Evolutionary conservation across 1,140 invertebrate species (phyloP).

Genomic region (Asobara japonica): DNA sequence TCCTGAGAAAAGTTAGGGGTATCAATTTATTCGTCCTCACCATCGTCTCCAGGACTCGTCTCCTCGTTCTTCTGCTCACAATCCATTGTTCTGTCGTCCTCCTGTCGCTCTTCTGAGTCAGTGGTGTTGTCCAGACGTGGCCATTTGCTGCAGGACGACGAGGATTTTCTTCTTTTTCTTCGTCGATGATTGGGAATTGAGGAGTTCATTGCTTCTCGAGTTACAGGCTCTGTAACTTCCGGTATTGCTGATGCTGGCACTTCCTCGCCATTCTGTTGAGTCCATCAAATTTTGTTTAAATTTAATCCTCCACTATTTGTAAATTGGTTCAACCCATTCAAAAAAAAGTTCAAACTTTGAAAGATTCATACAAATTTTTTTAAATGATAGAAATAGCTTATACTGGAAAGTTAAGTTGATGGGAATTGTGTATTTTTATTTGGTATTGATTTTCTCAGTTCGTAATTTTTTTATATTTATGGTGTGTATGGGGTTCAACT

Average conservation of each 20-base stretch:
- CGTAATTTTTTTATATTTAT: no score
- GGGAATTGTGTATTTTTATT: no score
- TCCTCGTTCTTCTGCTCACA: conserved; percentile 55
- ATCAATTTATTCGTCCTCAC: conserved; percentile 45
- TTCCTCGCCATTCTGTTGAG: conserved; percentile 58
- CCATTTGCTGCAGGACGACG: conserved; percentile 59
- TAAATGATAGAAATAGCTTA: no score
- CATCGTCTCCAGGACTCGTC: conserved; percentile 49
- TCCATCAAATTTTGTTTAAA: no score
- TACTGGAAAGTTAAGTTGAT: no score
- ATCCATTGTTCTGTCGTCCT: conserved; percentile 50
- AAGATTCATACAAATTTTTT: no score
- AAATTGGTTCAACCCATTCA: no score
- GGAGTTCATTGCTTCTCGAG: conserved; percentile 51
- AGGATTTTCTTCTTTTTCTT: conserved; percentile 61
- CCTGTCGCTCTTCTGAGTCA: conserved; percentile 45
- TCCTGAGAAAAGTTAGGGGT: neutral
- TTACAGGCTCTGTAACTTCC: conserved; percentile 46
- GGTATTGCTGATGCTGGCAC: conserved; percentile 58
- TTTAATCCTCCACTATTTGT: no score
- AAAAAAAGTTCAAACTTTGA: no score
- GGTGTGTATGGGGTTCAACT: no score
- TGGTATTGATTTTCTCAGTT: no score
- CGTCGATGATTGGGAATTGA: conserved; percentile 52
- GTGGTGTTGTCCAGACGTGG: conserved; percentile 41